Evolutionary conservation across 1,140 invertebrate species (phyloP).

Genomic region (Bombus breviceps): DNA sequence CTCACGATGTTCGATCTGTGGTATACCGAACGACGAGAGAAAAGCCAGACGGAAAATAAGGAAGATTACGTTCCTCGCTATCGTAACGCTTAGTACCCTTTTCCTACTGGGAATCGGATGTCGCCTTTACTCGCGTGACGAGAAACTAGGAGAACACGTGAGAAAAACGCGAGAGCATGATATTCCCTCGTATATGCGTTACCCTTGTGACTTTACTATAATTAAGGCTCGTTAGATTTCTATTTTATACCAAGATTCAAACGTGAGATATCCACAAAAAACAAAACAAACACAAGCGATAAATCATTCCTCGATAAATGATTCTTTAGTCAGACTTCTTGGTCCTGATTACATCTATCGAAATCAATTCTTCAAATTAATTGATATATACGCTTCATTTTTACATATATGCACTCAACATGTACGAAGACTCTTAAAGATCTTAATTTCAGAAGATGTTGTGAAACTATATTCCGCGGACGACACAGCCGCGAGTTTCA

Average conservation of each 20-base stretch:
- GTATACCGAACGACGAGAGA: constrained; percentile 2
- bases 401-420: background rate
- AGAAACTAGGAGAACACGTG: constrained; percentile 55
- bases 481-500: background rate
- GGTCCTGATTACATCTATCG: background rate
- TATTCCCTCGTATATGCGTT: constrained; percentile 53
- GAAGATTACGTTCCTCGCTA: background rate
- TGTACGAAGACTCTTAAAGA: background rate
- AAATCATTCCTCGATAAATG: background rate
- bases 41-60: constrained; percentile 51
- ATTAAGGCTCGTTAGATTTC: constrained; percentile 2
- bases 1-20: constrained; percentile 1
- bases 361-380: background rate
- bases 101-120: constrained; percentile 63
- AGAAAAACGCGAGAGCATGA: constrained; percentile 62
- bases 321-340: too few relatives aligned
- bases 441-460: background rate
- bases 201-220: constrained; percentile 18
- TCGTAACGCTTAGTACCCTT: constrained; percentile 27
- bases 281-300: background rate
- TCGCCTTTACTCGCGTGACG: constrained; percentile 64
- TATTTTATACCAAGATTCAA: background rate
- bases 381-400: background rate
- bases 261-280: background rate
- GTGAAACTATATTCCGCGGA: constrained; percentile 24